Percentiles rank a stretch among this genome's conserved stretches.
These are phyloP conservation scores for Dinocampus coccinellae DNA, from an alignment of 2,888 invertebrate species.

Conservation along the genomic window DNA sequence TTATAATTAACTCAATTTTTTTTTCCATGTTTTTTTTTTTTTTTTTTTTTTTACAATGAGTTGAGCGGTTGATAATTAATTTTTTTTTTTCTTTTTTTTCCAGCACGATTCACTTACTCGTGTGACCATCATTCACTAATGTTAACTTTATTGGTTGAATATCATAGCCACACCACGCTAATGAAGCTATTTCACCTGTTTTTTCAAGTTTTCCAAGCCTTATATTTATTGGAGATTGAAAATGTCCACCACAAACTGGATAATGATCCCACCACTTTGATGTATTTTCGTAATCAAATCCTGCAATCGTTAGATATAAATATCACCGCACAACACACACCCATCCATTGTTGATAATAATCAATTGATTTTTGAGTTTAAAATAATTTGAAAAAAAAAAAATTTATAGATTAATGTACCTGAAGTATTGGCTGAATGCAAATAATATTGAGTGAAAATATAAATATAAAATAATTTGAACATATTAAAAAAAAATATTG, in stretches of 20 bases:
- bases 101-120: constrained; percentile 8
- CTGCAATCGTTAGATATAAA: neutral
- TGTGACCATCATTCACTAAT: constrained; percentile 24
- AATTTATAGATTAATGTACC: constrained; percentile 4
- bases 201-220: constrained; percentile 17
- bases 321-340: neutral
- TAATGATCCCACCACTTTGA: constrained; percentile 40
- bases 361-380: neutral
- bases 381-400: neutral
- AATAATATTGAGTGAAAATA: neutral
- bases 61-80: no score
- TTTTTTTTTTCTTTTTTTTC: no score
- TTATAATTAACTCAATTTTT: neutral
- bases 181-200: neutral
- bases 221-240: constrained; percentile 49
- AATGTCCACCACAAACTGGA: constrained; percentile 41
- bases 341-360: neutral
- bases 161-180: constrained; percentile 22
- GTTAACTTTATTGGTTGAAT: constrained; percentile 21
- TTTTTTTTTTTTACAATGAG: neutral
- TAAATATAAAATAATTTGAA: constrained; percentile 4
- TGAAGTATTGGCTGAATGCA: neutral
- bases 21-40: neutral
- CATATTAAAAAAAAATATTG: neutral
- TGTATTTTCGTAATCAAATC: constrained; percentile 33